Conservation (phyloP, 1,140 invertebrate species). For the Euura saliciscinereae region DNA sequence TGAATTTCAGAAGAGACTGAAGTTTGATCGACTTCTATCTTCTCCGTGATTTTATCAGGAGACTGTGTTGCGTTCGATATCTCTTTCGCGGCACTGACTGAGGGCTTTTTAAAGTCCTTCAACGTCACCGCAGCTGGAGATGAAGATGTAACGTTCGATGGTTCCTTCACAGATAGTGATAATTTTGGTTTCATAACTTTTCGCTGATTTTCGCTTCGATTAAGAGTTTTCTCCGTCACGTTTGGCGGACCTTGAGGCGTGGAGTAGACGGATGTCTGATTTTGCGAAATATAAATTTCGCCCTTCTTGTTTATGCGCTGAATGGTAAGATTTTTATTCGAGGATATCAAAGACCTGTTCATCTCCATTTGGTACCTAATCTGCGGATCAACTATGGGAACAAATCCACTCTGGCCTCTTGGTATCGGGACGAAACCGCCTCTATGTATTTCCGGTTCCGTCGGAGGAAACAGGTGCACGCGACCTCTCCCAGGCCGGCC, state of each 20-base stretch:
- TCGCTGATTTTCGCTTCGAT: not conserved
- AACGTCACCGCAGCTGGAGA: not conserved
- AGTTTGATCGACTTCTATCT: constrained; percentile 13
- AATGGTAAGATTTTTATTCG: not conserved
- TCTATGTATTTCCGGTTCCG: constrained; percentile 69
- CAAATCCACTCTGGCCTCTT: constrained; percentile 71
- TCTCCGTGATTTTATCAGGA: not conserved
- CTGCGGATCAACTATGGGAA: constrained; percentile 68
- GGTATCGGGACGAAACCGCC: constrained; percentile 78
- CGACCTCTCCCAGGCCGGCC: constrained; percentile 45
- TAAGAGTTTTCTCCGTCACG: not conserved
- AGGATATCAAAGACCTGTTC: not conserved
- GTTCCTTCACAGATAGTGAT: not conserved
- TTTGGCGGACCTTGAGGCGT: not conserved
- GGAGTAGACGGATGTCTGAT: not conserved
- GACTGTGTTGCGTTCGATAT: not conserved
- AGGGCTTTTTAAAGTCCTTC: not conserved
- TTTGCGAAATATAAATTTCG: constrained; percentile 11
- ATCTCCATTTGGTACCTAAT: constrained; percentile 23
- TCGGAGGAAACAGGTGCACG: constrained; percentile 54
- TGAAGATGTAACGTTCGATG: not conserved
- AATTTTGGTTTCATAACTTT: not conserved
- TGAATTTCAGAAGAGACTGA: constrained; percentile 34
- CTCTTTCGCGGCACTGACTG: not conserved
- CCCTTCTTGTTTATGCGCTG: constrained; percentile 22